phyloP scores from a whole-genome alignment of 2,888 invertebrate genomes.

The Lamellibrachia columna region DNA sequence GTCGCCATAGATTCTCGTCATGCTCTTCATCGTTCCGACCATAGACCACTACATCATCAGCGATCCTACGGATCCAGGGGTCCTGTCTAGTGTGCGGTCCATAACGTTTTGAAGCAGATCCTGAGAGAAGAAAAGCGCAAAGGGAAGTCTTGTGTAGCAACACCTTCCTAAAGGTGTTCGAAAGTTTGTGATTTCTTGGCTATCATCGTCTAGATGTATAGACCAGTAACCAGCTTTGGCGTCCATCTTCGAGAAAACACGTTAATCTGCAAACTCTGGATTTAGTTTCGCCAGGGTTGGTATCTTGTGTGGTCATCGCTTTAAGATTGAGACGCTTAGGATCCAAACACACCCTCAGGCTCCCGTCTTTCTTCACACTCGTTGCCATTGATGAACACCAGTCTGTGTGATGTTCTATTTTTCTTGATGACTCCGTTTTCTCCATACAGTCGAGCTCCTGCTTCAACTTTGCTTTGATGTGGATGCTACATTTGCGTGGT shows the following conservation, averaged over 20 bases:
- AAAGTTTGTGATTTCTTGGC: not conserved
- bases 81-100: too few species aligned
- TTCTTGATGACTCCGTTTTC: not conserved
- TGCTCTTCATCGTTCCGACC: too few species aligned
- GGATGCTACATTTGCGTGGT: not conserved
- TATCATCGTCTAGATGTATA: not conserved
- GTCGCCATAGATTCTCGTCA: too few species aligned
- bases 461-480: not conserved
- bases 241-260: not conserved
- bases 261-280: not conserved
- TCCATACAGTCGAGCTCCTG: not conserved
- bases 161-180: too few species aligned
- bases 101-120: too few species aligned
- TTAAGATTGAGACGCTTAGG: not conserved
- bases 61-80: too few species aligned
- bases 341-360: conserved; percentile 21
- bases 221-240: not conserved
- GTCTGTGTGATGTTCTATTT: conserved; percentile 20
- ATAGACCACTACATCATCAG: too few species aligned
- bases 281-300: not conserved
- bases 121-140: too few species aligned
- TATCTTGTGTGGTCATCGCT: not conserved
- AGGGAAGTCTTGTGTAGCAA: too few species aligned
- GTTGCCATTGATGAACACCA: conserved; percentile 21
- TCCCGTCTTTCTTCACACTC: not conserved